Percentiles rank a stretch among this genome's conserved stretches.
phyloP scores from a whole-genome alignment of 2,888 invertebrate species.

The Myopa testacea region DNA sequence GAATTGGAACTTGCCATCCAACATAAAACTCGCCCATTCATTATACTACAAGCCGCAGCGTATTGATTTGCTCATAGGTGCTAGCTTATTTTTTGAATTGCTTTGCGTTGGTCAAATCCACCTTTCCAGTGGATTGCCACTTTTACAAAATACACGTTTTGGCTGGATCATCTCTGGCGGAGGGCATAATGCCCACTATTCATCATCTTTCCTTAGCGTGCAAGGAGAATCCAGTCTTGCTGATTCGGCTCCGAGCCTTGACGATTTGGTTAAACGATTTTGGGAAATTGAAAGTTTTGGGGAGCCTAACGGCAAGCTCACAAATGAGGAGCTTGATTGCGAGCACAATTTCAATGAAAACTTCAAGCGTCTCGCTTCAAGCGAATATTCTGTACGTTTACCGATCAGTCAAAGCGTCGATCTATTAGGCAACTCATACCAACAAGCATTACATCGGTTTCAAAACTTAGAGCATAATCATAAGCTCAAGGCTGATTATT shows the following conservation, averaged over 20 bases:
- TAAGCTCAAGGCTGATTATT: background rate
- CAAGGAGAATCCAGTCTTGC: background rate
- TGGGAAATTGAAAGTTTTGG: slow-evolving; percentile 15
- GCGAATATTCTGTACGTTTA: no score
- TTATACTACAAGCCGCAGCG: slow-evolving; percentile 15
- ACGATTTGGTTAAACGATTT: slow-evolving; percentile 24
- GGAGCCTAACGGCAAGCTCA: no score
- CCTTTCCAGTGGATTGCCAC: background rate
- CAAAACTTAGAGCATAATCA: no score
- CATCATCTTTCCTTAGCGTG: background rate
- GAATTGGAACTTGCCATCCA: slow-evolving; percentile 17
- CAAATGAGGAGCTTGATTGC: no score
- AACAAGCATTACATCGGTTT: no score
- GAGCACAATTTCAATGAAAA: no score
- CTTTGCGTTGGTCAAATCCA: slow-evolving; percentile 38
- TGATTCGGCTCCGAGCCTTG: background rate
- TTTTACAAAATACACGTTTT: background rate
- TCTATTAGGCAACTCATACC: no score
- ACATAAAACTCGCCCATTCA: slow-evolving; percentile 26
- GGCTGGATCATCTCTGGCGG: background rate
- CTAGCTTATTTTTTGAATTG: slow-evolving; percentile 38
- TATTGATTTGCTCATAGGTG: slow-evolving; percentile 32
- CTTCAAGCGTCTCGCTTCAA: no score
- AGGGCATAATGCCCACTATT: background rate
- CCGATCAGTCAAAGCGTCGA: no score